phyloP scores from a whole-genome alignment of 2,797 vertebrate genomes.

The Fistularia commersonii region DNA sequence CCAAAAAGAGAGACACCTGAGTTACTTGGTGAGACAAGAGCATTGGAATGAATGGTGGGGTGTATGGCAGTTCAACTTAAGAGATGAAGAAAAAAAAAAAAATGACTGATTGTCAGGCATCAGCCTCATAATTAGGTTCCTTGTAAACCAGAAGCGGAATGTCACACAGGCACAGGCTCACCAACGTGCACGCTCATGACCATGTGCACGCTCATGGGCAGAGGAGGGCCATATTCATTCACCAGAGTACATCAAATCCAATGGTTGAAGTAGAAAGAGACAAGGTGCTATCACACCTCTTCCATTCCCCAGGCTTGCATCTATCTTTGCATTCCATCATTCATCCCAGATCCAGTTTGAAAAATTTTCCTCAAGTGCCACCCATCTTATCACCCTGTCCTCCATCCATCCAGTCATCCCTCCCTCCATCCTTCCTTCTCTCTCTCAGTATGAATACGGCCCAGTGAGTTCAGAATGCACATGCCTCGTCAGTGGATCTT shows the following conservation, averaged over 20 bases:
- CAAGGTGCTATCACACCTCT: slow-evolving; percentile 4
- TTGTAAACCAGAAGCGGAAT: slow-evolving; percentile 75
- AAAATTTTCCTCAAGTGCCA: slow-evolving; percentile 31
- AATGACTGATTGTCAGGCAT: slow-evolving; percentile 57
- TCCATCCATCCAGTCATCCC: slow-evolving; percentile 32
- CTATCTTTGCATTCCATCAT: slow-evolving; percentile 38
- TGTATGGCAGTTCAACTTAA: slow-evolving; percentile 29
- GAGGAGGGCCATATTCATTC: slow-evolving; percentile 77
- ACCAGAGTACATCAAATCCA: slow-evolving; percentile 47
- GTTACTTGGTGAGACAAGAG: slow-evolving; percentile 17
- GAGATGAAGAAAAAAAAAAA: slow-evolving; percentile 24
- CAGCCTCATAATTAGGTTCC: slow-evolving; percentile 77
- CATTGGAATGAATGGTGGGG: slow-evolving; percentile 16
- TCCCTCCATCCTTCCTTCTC: slow-evolving; percentile 9
- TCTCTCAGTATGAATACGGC: slow-evolving; percentile 68
- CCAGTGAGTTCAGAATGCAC: slow-evolving; percentile 64
- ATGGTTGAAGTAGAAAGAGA: slow-evolving; percentile 7
- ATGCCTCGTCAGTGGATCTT: slow-evolving; percentile 60
- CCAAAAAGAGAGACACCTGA: slow-evolving; percentile 31
- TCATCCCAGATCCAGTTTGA: slow-evolving; percentile 18
- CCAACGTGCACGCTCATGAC: slow-evolving; percentile 67
- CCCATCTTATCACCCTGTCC: slow-evolving; percentile 28
- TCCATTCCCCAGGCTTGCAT: slow-evolving; percentile 18
- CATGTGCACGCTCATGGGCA: slow-evolving; percentile 65
- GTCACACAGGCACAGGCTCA: slow-evolving; percentile 67